A percentile compares a stretch with the other conserved stretches of the same genome.
Conservation (phyloP, 1,140 invertebrate species). For the Mylabris phalerata region DNA sequence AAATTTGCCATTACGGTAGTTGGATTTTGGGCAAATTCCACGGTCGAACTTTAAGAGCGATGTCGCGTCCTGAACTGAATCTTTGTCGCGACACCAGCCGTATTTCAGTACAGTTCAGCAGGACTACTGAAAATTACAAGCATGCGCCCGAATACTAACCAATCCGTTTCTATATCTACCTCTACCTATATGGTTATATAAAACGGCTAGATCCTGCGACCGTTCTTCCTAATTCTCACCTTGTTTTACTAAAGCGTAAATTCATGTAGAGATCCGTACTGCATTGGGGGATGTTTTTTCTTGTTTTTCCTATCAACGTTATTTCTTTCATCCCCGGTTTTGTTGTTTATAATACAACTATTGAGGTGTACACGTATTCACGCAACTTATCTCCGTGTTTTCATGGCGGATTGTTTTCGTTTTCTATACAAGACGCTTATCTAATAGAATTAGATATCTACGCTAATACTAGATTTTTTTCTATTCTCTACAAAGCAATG, state of each 20-base stretch:
- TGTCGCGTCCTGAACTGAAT: conserved; percentile 8
- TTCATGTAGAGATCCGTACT: conserved; percentile 8
- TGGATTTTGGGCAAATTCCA: too few relatives aligned
- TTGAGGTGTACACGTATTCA: too few relatives aligned
- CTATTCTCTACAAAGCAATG: too few relatives aligned
- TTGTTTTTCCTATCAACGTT: neutral
- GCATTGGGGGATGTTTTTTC: conserved; percentile 6
- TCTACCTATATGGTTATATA: neutral
- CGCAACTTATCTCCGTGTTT: too few relatives aligned
- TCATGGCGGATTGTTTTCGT: too few relatives aligned
- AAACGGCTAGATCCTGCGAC: conserved; percentile 1
- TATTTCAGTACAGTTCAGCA: conserved; percentile 12
- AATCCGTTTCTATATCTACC: conserved; percentile 6
- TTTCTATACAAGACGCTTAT: too few relatives aligned
- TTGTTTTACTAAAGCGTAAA: conserved; percentile 18
- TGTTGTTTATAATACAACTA: neutral
- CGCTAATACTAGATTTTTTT: too few relatives aligned
- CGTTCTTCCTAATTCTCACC: conserved; percentile 19
- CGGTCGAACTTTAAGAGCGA: neutral
- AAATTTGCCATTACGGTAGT: too few relatives aligned
- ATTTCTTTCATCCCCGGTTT: neutral
- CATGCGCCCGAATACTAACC: conserved; percentile 9
- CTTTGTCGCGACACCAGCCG: conserved; percentile 1
- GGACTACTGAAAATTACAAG: conserved; percentile 6
- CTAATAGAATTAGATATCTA: too few relatives aligned